Percentiles rank a stretch among this genome's conserved stretches.
These are phyloP conservation scores for Graptemys geographica DNA, from an alignment of 2,797 vertebrate genomes.

Conservation along the genomic window DNA sequence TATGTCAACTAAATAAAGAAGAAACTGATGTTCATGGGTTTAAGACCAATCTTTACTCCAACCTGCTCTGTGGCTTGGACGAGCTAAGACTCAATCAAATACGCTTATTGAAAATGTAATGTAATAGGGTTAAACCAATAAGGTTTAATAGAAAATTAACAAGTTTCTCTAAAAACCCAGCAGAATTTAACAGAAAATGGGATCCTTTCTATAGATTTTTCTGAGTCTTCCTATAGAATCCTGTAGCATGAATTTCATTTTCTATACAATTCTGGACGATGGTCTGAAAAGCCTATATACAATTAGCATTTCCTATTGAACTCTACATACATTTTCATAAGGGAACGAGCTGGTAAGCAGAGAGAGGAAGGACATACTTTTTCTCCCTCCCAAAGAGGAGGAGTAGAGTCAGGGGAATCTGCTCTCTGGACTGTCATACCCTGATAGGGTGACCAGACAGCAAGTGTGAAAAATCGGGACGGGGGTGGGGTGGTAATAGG, in stretches of 20 bases:
- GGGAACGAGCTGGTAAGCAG: neutral
- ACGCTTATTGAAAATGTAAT: constrained; percentile 24
- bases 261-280: neutral
- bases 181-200: neutral
- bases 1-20: constrained; percentile 42
- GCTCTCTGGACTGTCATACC: constrained; percentile 2
- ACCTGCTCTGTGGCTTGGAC: constrained; percentile 47
- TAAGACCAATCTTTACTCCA: constrained; percentile 48
- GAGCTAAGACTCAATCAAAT: neutral
- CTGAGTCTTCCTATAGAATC: neutral
- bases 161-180: constrained; percentile 3
- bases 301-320: neutral
- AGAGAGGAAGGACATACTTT: neutral
- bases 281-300: neutral
- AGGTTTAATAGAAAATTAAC: neutral
- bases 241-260: neutral
- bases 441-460: no score
- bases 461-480: no score
- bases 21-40: constrained; percentile 36
- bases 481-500: no score
- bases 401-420: neutral
- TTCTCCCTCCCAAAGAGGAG: neutral
- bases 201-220: neutral
- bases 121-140: constrained; percentile 22
- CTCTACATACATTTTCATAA: neutral